Evolutionary conservation across 2,888 invertebrate genomes (phyloP).

Genomic region (Habroteleia sp.): DNA sequence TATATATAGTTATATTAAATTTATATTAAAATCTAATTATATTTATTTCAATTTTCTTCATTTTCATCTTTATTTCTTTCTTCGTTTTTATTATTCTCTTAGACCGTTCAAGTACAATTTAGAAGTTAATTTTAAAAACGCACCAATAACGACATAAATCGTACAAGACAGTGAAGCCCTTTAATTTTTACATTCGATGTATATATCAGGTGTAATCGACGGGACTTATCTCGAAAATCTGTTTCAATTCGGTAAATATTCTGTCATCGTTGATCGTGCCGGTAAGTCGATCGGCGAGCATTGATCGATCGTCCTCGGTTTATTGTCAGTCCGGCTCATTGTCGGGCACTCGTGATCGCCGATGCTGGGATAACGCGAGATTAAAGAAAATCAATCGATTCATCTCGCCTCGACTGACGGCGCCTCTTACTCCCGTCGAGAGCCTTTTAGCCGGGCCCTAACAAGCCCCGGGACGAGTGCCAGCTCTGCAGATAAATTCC

Average conservation of each 20-base stretch:
- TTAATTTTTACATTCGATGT: constrained; percentile 5
- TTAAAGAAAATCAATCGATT: constrained; percentile 62
- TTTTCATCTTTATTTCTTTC: too few species aligned
- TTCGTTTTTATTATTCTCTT: too few species aligned
- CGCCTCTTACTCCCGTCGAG: constrained; percentile 48
- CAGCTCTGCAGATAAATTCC: constrained; percentile 50
- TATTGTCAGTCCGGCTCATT: constrained; percentile 39
- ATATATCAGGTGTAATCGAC: constrained; percentile 10
- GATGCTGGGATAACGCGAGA: constrained; percentile 54
- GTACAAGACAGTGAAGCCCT: not conserved
- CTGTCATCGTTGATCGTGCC: constrained; percentile 49
- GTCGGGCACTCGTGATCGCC: constrained; percentile 51
- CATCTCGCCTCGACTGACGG: constrained; percentile 56
- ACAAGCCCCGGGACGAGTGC: constrained; percentile 52
- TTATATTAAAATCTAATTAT: too few species aligned
- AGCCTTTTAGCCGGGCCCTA: constrained; percentile 52
- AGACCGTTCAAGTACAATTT: too few species aligned
- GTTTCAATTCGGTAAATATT: constrained; percentile 52
- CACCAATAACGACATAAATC: not conserved
- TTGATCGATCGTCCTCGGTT: constrained; percentile 50
- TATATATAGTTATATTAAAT: too few species aligned
- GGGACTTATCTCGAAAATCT: constrained; percentile 38
- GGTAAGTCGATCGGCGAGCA: constrained; percentile 36
- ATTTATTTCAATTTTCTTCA: too few species aligned
- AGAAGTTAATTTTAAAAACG: too few species aligned